These are phyloP conservation scores for Sebastes oblongus DNA, from an alignment of 2,797 vertebrate species.

Conservation along the genomic window DNA sequence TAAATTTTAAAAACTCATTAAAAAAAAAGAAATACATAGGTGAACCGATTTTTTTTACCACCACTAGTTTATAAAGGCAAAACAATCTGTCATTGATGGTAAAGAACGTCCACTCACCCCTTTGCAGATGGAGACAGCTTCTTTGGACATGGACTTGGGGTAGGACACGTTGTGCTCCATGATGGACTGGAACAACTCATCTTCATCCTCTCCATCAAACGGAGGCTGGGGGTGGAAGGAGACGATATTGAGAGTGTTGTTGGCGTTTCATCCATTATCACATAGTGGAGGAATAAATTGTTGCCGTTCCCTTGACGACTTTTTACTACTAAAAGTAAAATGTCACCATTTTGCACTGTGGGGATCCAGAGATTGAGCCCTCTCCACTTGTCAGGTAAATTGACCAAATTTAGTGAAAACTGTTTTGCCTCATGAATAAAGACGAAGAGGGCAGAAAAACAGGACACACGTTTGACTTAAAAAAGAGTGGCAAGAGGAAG, in stretches of 20 bases:
- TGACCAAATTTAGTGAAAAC: not conserved
- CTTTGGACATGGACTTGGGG: slow-evolving; percentile 94
- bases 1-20: rapidly evolving
- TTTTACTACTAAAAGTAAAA: not conserved
- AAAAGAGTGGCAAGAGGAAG: not conserved
- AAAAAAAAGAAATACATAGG: too few relatives aligned
- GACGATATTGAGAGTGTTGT: not conserved
- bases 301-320: not conserved
- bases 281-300: not conserved
- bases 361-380: not conserved
- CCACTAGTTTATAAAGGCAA: not conserved
- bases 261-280: not conserved
- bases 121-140: slow-evolving; percentile 96
- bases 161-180: slow-evolving; percentile 98
- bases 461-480: not conserved
- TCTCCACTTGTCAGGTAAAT: not conserved
- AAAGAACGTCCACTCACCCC: slow-evolving; percentile 82
- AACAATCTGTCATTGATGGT: not conserved
- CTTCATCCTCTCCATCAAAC: slow-evolving; percentile 96
- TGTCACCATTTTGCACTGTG: not conserved
- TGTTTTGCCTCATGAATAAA: not conserved
- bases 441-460: not conserved
- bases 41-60: too few relatives aligned
- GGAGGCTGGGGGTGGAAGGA: slow-evolving; percentile 84
- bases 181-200: slow-evolving; percentile 96